These are phyloP conservation scores for Ginglymostoma cirratum DNA, from an alignment of 2,113 vertebrate species.

Conservation along the genomic window DNA sequence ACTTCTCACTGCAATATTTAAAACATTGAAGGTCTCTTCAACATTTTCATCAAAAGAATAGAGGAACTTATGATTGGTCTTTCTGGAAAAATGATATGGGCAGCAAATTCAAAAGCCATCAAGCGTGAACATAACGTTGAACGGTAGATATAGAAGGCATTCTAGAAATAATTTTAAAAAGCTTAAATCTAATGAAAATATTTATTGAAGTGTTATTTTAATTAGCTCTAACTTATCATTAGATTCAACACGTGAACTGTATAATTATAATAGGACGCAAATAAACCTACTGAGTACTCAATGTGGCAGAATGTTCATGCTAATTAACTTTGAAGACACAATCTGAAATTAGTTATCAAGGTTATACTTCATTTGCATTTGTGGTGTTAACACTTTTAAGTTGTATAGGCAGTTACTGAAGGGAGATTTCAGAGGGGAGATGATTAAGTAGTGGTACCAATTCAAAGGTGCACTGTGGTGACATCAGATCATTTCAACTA, in stretches of 20 bases:
- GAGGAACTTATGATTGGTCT: not conserved
- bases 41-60: slow-evolving; percentile 19
- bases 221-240: slow-evolving; percentile 29
- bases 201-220: slow-evolving; percentile 35
- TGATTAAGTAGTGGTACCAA: not conserved
- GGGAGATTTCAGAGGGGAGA: not conserved
- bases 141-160: not conserved
- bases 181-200: slow-evolving; percentile 7
- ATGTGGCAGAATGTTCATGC: not conserved
- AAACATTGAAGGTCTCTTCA: not conserved
- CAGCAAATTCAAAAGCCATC: not conserved
- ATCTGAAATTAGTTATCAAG: slow-evolving; percentile 9
- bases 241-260: slow-evolving; percentile 24
- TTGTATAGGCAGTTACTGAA: not conserved
- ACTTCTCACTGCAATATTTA: not conserved
- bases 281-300: not conserved
- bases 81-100: not conserved
- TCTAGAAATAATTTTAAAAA: not conserved
- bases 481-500: not conserved
- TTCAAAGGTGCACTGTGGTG: not conserved
- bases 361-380: not conserved
- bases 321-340: slow-evolving; percentile 29
- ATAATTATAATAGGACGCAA: not conserved
- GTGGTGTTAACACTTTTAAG: not conserved
- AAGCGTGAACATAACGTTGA: not conserved